A percentile compares a stretch with the other conserved stretches of the same genome.
Evolutionary conservation across 2,797 vertebrate genomes (phyloP).

Genomic region (Rhabdomys pumilio): DNA sequence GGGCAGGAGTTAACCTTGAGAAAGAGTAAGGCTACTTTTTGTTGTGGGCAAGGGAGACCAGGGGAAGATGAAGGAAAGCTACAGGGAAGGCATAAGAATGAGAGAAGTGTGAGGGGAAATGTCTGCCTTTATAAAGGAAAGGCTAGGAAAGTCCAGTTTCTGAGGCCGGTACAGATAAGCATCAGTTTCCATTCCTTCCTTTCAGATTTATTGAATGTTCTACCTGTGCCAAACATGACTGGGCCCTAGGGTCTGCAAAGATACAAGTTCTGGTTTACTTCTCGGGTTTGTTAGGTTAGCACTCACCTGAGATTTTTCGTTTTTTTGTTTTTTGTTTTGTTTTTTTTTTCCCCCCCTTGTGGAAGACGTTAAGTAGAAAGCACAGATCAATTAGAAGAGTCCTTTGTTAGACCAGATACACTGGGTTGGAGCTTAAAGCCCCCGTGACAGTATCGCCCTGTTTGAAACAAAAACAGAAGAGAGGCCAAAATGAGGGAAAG

Average conservation of each 20-base stretch:
- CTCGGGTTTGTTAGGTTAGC: neutral
- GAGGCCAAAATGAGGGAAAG: neutral
- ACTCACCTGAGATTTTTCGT: constrained; percentile 58
- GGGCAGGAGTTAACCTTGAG: constrained; percentile 40
- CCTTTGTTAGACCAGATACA: constrained; percentile 65
- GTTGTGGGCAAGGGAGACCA: neutral
- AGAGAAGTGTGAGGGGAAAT: neutral
- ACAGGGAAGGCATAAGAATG: neutral
- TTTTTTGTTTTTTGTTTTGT: constrained; percentile 21
- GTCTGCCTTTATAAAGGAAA: constrained; percentile 9
- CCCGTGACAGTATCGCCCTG: constrained; percentile 42
- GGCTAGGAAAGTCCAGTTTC: neutral
- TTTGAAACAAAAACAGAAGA: neutral
- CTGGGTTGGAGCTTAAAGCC: constrained; percentile 31
- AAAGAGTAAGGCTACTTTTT: constrained; percentile 53
- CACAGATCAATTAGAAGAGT: constrained; percentile 28
- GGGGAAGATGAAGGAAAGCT: constrained; percentile 14
- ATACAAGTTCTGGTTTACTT: constrained; percentile 13
- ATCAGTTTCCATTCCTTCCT: constrained; percentile 3
- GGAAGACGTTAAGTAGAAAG: constrained; percentile 53
- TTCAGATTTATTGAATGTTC: constrained; percentile 37
- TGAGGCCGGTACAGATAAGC: constrained; percentile 8
- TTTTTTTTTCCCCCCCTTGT: no score
- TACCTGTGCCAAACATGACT: neutral
- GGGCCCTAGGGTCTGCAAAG: neutral